A percentile compares a stretch with the other conserved stretches of the same genome.
Conservation (phyloP, 2,113 vertebrate genomes). For the Platichthys stellatus region DNA sequence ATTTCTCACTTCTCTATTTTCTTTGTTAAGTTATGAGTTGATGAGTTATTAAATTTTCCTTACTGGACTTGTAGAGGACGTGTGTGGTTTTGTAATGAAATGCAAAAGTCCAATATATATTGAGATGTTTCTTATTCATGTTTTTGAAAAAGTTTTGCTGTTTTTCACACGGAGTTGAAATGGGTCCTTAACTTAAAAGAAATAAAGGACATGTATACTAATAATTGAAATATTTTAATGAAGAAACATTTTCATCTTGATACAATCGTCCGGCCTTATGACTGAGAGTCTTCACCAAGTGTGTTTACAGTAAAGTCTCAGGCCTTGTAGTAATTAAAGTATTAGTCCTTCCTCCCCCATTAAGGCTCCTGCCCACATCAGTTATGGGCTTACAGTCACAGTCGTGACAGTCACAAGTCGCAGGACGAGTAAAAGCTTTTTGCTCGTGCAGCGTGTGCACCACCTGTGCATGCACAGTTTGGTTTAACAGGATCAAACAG, state of each 20-base stretch:
- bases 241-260: too few species aligned
- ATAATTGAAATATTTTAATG: too few species aligned
- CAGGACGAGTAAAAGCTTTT: slow-evolving; percentile 25
- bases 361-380: slow-evolving; percentile 41
- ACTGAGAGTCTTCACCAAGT: not conserved
- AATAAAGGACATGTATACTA: too few species aligned
- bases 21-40: not conserved
- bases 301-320: slow-evolving; percentile 3
- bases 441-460: slow-evolving; percentile 5
- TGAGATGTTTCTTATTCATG: too few species aligned
- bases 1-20: not conserved
- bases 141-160: too few species aligned
- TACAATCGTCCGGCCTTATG: too few species aligned
- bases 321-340: slow-evolving; percentile 55
- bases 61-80: not conserved
- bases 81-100: too few species aligned
- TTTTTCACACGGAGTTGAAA: too few species aligned
- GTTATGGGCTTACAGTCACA: slow-evolving; percentile 44
- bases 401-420: not conserved
- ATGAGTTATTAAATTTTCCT: slow-evolving; percentile 9
- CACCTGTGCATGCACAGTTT: slow-evolving; percentile 48
- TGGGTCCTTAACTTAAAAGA: too few species aligned
- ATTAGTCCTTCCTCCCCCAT: slow-evolving; percentile 32
- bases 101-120: too few species aligned
- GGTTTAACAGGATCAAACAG: slow-evolving; percentile 35